Evolutionary conservation across 2,888 invertebrate genomes (phyloP).

Genomic region (Acleris holmiana): DNA sequence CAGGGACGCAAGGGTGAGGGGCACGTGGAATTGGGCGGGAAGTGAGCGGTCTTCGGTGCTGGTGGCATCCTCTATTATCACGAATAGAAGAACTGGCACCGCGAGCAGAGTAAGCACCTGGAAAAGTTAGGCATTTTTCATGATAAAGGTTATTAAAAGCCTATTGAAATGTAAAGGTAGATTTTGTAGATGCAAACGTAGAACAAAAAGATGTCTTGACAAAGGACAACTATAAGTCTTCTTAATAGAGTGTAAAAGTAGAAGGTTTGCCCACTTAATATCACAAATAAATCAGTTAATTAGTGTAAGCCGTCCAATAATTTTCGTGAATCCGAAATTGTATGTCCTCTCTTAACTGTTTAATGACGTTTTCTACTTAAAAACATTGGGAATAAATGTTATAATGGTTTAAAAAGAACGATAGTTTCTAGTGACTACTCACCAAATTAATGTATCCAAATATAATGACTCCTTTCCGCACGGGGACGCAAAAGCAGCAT

Average conservation of each 20-base stretch:
- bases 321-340: no score
- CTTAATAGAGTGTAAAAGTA: no score
- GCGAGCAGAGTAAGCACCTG: constrained; percentile 60
- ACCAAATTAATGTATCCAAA: constrained; percentile 71
- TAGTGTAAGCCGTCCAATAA: no score
- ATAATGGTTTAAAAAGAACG: no score
- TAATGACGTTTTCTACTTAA: neutral
- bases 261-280: no score
- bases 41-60: constrained; percentile 20
- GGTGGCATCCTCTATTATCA: constrained; percentile 56
- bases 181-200: no score
- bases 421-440: constrained; percentile 44
- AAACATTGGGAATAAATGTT: neutral
- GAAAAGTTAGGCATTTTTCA: neutral
- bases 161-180: no score
- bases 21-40: constrained; percentile 52
- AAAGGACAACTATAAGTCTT: no score
- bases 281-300: no score
- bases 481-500: constrained; percentile 68
- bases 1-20: constrained; percentile 53
- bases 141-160: no score
- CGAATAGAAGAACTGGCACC: constrained; percentile 58
- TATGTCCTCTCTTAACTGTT: no score
- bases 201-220: no score
- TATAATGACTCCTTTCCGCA: constrained; percentile 62